Evolutionary conservation across 53 echinoderm and acorn worm species (phyloP).

Genomic region (Holothuria scabra): DNA sequence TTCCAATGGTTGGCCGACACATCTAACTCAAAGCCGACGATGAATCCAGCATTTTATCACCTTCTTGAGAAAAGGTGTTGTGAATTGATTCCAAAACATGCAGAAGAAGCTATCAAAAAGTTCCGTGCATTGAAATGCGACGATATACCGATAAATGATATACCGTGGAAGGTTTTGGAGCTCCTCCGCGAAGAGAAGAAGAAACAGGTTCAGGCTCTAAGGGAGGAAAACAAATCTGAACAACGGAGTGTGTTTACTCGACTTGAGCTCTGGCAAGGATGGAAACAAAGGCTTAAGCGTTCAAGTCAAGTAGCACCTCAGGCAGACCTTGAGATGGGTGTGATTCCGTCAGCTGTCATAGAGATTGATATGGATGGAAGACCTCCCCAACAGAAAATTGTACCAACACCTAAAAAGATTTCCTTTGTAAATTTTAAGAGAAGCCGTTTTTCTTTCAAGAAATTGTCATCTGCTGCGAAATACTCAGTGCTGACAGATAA

Average conservation of each 20-base stretch:
- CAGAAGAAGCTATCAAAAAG: constrained; percentile 21
- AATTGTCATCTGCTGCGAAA: background rate
- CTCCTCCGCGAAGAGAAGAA: constrained; percentile 16
- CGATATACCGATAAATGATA: constrained; percentile 11
- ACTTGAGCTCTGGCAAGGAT: background rate
- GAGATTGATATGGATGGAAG: background rate
- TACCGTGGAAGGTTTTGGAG: constrained; percentile 15
- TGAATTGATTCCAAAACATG: constrained; percentile 12
- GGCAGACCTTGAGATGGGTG: constrained; percentile 1
- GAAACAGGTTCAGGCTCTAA: background rate
- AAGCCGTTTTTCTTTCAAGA: background rate
- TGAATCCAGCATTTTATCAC: constrained; percentile 15
- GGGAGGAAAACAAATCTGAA: background rate
- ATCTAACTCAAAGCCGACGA: background rate
- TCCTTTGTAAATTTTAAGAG: constrained; percentile 10
- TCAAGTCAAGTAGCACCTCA: background rate
- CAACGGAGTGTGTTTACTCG: background rate
- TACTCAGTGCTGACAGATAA: background rate
- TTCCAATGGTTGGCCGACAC: constrained; percentile 2
- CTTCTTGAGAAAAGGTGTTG: constrained; percentile 7
- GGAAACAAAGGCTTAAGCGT: background rate
- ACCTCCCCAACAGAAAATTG: background rate
- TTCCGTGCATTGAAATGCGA: background rate
- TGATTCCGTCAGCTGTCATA: background rate
- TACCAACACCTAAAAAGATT: background rate